phyloP scores from a whole-genome alignment of 2,797 vertebrate genomes.

The Carapus acus region DNA sequence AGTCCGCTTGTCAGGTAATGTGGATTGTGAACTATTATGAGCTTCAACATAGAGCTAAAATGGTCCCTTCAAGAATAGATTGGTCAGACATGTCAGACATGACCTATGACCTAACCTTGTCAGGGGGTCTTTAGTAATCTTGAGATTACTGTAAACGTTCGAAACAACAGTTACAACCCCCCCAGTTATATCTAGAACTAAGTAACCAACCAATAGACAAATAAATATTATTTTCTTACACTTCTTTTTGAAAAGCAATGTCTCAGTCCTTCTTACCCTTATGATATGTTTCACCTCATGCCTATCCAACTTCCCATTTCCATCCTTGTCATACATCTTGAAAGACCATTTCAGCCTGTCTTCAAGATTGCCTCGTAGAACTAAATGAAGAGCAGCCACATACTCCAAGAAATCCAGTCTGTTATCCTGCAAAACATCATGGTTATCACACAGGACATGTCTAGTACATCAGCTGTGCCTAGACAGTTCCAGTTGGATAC shows the following conservation, averaged over 20 bases:
- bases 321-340: slow-evolving; percentile 73
- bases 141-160: too few relatives aligned
- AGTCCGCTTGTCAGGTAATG: too few relatives aligned
- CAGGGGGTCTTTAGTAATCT: neutral
- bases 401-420: slow-evolving; percentile 68
- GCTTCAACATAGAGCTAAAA: neutral
- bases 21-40: too few relatives aligned
- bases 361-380: slow-evolving; percentile 67
- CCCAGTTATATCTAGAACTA: too few relatives aligned
- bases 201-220: too few relatives aligned
- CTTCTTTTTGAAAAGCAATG: neutral
- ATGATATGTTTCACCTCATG: slow-evolving; percentile 60
- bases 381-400: slow-evolving; percentile 64
- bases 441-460: too few relatives aligned
- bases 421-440: too few relatives aligned
- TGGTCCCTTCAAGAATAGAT: slow-evolving; percentile 24
- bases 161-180: too few relatives aligned
- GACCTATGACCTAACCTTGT: slow-evolving; percentile 25
- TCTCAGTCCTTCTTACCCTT: slow-evolving; percentile 38
- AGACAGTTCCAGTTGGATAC: too few relatives aligned
- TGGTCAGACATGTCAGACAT: neutral
- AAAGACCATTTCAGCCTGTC: slow-evolving; percentile 73
- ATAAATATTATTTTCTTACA: neutral
- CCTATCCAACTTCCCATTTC: slow-evolving; percentile 66
- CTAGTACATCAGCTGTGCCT: too few relatives aligned